Evolutionary conservation across 2,113 vertebrate genomes (phyloP), one percentile per base, ranked within the genome.

Genomic region (Taurulus bubalis): DNA sequence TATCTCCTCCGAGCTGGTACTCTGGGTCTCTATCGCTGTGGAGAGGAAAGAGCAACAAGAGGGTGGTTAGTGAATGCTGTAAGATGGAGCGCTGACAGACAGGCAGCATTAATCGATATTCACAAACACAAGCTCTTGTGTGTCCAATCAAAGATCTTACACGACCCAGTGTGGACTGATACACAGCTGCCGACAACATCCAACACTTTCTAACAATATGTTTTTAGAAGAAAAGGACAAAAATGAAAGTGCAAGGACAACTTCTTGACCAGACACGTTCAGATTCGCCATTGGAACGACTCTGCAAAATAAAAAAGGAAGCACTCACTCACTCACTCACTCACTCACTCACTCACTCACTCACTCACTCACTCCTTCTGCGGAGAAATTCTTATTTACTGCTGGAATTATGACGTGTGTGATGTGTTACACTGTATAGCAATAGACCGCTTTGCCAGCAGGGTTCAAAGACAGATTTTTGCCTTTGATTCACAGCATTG

Each of bases 1-100:
- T 96, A 97, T 97, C 94, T 98, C 97, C 93, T 98, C 97, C 3
- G 97, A 98, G 92, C 97, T 98, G 87, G 95, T 97, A 93, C 97
- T 98, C 92, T 98, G 97, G 14, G 97, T 97, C 93, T 99, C 97
- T 94, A 97, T 96, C 84, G 97, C 97, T 98, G 91, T 22, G 74
- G 92, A 85, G 81, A 83, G 63, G 78, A 85, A 80, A 80, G 65
- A 79, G 75, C 24, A 76, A 87, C 24, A 82, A 38, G 15, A 70
- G 9, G 58, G 40, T 26, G 67, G 81, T 89, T 76, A 88, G 85
- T 8, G 56, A 64, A 70, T 47, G 2, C 55, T 62, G 80, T 87
- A 84, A 85, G 81, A 74, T 74, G 75, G 74, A 81, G 56, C 6
- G 4, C 75, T 49, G 72, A 85, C 80, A 84, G 71, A 69, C 60